phyloP scores from a whole-genome alignment of 2,888 invertebrate species.

The Pristionchus maxplancki region DNA sequence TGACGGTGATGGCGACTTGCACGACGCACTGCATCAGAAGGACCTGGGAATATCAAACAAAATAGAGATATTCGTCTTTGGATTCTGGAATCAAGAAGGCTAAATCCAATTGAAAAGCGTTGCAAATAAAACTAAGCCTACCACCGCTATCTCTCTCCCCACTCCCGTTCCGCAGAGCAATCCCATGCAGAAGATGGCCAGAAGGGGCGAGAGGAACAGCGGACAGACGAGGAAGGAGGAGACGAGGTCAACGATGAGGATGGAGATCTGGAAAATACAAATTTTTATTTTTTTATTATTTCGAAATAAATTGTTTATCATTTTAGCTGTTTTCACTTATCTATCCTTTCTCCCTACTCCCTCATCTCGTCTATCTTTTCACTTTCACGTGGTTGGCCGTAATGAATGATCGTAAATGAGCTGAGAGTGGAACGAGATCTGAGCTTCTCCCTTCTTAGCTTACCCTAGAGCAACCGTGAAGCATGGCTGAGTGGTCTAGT shows the following conservation, averaged over 20 bases:
- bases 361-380: too few species aligned
- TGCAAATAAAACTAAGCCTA: too few species aligned
- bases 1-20: not conserved
- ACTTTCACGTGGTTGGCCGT: too few species aligned
- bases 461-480: slow-evolving; percentile 1
- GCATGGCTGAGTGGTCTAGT: slow-evolving; percentile 56
- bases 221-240: not conserved
- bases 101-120: too few species aligned
- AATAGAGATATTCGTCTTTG: not conserved
- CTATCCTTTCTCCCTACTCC: too few species aligned
- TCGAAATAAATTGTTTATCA: too few species aligned
- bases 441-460: not conserved
- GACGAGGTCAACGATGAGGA: not conserved
- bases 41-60: not conserved
- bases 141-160: not conserved
- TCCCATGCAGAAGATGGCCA: not conserved
- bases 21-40: not conserved
- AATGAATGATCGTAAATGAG: too few species aligned
- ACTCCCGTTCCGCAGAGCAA: not conserved
- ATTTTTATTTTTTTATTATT: too few species aligned
- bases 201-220: not conserved
- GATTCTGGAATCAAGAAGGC: not conserved
- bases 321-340: too few species aligned
- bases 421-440: too few species aligned
- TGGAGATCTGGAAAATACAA: not conserved